Evolutionary conservation across 1,140 invertebrate species (phyloP), one percentile per base, ranked within the genome.

Genomic region (Papilio polyxenes): DNA sequence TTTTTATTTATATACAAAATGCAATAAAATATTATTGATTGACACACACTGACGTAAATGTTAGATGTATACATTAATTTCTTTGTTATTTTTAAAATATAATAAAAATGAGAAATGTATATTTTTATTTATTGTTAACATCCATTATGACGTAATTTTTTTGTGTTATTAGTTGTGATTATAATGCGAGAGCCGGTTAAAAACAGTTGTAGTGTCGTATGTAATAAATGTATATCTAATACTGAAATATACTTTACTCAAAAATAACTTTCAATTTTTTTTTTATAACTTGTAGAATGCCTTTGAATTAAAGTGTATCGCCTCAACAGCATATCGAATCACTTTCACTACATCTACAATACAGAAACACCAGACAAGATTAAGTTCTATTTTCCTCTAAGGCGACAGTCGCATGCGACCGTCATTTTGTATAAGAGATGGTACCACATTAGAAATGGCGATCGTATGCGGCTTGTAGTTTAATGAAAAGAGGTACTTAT

Each of bases 1-100:
- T 59, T 59, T 59, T 59, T 59, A 59, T 59, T 59, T 59, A 59
- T 59, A 59, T 59, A 59, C 56, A 59, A 59, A 59, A 59, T 59
- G 56, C 56, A 59, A 59, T 59, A 59, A 20, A 59, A 59, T 59
- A 20, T 59, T 20, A 20, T 59, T 59, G 6, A 59, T 20, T 59
- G 56, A 59, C 56, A 59, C 56, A 20, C 56, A 59, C 56, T 59
- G 56, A 59, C 17, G 17, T 59, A n/a, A 59, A 0, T 59, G 56
- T 59, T 9, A 59, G 6, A 56, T 56, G 56, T 59, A 59, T 17
- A 59, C 56, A 59, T 20, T 59, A n/a, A 59, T 20, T 59, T 59
- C 56, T 59, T n/a, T 53, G 51, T 59, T 59, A 59, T 59, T 59
- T 59, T 20, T 56, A 31, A 59, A 59, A 59, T 59, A 59, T 17